Base-by-base conservation (phyloP, 1,140 invertebrate genomes). In the Drosophila ficusphila region DNA sequence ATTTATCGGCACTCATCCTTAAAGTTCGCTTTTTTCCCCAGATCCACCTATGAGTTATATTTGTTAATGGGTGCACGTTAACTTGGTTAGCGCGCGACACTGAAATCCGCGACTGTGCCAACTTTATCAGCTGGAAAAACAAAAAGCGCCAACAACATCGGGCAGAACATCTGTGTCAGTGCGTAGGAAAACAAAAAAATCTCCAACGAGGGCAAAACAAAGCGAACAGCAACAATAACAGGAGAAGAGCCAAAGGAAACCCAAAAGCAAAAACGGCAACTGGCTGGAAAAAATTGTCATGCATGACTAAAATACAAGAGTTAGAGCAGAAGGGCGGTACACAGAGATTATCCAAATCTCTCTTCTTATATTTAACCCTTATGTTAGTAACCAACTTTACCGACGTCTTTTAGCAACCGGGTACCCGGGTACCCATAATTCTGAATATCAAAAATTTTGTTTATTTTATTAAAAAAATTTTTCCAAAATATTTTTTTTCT, bases 221-320 rank as follows among this genome's bases (percentile, higher is more conserved):
- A 62, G 31, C 42, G 38, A 67, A 31, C 41, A 21, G 31, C 52
- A 67, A 71, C 34, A 29, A 29, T 31, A 72, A 60, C 36, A 42
- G 53, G 36, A 48, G 65, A 27, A 64, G 19, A 27, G 21, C 36
- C 29, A 33, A 54, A 65, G 44, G 21, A 38, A 57, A 47, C 34
- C 16, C 21, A 25, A 53, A 56, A 53, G 54, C 56, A 41, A 53
- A 74, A 58, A 47, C 54, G 21, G 25, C 57, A 85, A 86, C 81
- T 85, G 64, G 57, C 48, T 86, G 79, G 70, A 86, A 85, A 85
- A 85, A 85, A 86, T 69, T 86, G 60, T 69, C 61, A 76, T 86
- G 67, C 81, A 86, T 86, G 81, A 81, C 76, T 81, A 73, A 81
- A 85, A 85, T 85, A 85, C 81, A 79, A 79, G 70, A 74, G 19